These are phyloP conservation scores for Sarcoramphus papa DNA, from an alignment of 2,797 vertebrate genomes.

Conservation along the genomic window DNA sequence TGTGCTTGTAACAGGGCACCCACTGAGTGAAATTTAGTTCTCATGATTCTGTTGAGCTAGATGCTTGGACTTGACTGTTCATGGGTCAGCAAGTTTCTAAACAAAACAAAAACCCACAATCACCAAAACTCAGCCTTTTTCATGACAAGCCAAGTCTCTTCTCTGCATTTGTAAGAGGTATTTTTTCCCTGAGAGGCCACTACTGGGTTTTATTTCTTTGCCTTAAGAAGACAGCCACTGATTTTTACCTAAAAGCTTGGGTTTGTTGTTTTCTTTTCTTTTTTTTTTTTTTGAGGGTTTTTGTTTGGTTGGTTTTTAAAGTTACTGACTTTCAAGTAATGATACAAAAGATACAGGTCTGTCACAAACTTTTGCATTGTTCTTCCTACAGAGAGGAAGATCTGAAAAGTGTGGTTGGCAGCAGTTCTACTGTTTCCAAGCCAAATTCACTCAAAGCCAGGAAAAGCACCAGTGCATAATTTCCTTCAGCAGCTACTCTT, in stretches of 20 bases:
- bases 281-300: neutral
- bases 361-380: neutral
- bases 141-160: neutral
- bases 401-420: neutral
- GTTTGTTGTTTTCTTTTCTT: no score
- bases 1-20: neutral
- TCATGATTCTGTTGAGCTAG: neutral
- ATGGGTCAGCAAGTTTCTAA: neutral
- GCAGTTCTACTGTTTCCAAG: neutral
- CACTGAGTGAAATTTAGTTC: neutral
- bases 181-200: neutral
- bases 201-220: neutral
- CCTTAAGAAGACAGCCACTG: neutral
- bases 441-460: neutral
- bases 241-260: neutral
- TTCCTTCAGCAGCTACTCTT: neutral
- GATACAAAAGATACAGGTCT: neutral
- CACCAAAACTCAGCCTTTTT: neutral
- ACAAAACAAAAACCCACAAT: neutral
- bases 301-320: neutral
- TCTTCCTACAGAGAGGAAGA: neutral
- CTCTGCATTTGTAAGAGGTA: neutral
- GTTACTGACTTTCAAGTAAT: neutral
- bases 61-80: neutral
- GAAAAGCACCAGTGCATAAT: neutral